phyloP scores from a whole-genome alignment of 1,140 invertebrate species.

The Drosophila mauritiana region DNA sequence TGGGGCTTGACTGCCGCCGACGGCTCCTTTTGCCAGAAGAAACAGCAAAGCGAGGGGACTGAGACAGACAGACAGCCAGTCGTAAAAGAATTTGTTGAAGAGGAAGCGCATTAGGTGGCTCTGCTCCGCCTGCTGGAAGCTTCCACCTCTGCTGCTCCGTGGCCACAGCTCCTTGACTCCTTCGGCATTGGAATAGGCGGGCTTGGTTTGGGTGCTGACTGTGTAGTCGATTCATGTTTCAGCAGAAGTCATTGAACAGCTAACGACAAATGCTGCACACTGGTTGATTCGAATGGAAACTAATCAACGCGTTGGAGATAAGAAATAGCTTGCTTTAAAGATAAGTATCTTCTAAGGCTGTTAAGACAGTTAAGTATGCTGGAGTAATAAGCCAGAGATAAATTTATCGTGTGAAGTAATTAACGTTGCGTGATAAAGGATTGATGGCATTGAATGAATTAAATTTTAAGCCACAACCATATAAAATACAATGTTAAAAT shows the following conservation, averaged over 20 bases:
- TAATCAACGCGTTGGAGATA: constrained; percentile 1
- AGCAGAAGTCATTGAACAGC: constrained; percentile 81
- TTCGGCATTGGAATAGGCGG: constrained; percentile 23
- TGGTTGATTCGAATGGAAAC: constrained; percentile 15
- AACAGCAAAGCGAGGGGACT: constrained; percentile 5
- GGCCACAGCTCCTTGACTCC: constrained; percentile 48
- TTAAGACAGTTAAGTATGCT: no score
- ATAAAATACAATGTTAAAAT: no score
- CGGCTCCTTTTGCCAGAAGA: constrained; percentile 57
- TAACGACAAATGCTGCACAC: constrained; percentile 56
- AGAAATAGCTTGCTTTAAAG: neutral
- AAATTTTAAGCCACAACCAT: no score
- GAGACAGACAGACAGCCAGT: constrained; percentile 53
- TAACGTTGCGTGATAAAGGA: neutral
- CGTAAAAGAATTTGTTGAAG: constrained; percentile 75
- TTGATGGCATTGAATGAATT: neutral
- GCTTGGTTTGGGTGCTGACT: constrained; percentile 51
- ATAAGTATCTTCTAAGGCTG: neutral
- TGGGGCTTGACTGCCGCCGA: constrained; percentile 55
- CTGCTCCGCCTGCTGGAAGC: constrained; percentile 41
- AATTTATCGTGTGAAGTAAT: neutral
- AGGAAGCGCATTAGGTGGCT: constrained; percentile 79
- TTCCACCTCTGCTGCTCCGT: constrained; percentile 19
- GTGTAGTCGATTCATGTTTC: constrained; percentile 81
- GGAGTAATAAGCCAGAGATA: neutral